These are phyloP conservation scores for Balaeniceps rex DNA, from an alignment of 2,113 vertebrate genomes.

Conservation along the genomic window DNA sequence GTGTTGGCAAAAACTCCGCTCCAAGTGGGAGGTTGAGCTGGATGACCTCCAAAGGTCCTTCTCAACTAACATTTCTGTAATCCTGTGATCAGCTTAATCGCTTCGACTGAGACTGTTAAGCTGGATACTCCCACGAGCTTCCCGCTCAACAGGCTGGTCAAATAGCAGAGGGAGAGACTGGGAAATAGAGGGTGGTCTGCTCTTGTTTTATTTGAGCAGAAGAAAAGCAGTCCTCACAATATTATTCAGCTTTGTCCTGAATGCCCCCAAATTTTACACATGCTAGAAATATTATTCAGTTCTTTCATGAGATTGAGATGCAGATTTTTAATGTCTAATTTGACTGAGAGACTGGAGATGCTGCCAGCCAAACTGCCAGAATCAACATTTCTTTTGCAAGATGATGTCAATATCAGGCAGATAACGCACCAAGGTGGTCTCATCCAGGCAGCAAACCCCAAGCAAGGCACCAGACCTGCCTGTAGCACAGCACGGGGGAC, in stretches of 20 bases:
- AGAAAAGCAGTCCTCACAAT: not conserved
- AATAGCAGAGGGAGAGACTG: not conserved
- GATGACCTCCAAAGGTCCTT: slow-evolving; percentile 7
- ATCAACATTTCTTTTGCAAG: not conserved
- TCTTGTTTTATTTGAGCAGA: not conserved
- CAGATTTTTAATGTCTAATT: not conserved
- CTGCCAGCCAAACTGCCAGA: not conserved
- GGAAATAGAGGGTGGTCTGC: not conserved
- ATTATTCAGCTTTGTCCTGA: not conserved
- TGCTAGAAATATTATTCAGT: not conserved
- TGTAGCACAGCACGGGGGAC: not conserved
- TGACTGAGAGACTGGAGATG: not conserved
- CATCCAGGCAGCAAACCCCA: not conserved
- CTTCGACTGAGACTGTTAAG: not conserved
- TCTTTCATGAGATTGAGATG: not conserved
- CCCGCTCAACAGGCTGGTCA: not conserved
- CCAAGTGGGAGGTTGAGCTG: slow-evolving; percentile 13
- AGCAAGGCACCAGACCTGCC: not conserved
- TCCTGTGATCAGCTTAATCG: not conserved
- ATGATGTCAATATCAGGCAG: not conserved
- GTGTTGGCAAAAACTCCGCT: not conserved
- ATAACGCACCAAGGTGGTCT: not conserved
- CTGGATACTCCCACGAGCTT: not conserved
- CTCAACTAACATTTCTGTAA: not conserved
- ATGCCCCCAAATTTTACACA: not conserved